Conservation (phyloP, 2,113 vertebrate species). For the Erpornis zantholeuca region DNA sequence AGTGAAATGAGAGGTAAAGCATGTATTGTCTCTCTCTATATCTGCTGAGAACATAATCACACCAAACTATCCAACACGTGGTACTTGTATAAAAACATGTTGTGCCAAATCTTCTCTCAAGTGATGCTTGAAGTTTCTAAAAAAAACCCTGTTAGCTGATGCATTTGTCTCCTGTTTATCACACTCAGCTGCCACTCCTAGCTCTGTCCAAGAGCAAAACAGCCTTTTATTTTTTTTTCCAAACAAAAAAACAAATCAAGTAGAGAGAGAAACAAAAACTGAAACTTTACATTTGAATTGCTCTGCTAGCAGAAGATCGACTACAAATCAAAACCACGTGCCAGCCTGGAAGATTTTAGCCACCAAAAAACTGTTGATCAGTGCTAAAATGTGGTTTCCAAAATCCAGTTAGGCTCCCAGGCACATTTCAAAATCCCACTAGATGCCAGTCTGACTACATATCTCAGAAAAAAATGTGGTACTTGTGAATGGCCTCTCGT, state of each 20-base stretch:
- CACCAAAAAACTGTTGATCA: not conserved
- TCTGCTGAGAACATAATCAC: constrained; percentile 27
- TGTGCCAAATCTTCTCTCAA: constrained; percentile 55
- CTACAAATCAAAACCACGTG: constrained; percentile 46
- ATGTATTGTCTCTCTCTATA: not conserved
- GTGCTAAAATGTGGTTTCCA: not conserved
- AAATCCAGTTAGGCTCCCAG: constrained; percentile 9
- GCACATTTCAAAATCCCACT: constrained; percentile 45
- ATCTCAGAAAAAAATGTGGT: constrained; percentile 18
- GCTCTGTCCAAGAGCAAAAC: constrained; percentile 26
- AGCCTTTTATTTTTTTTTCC: not conserved
- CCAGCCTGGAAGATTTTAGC: constrained; percentile 21
- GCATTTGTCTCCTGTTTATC: constrained; percentile 40
- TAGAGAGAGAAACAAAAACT: not conserved
- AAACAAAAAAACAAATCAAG: not conserved
- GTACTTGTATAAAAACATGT: constrained; percentile 39
- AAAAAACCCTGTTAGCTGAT: constrained; percentile 18
- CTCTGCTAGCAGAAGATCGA: not conserved
- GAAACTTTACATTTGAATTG: constrained; percentile 11
- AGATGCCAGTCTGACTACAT: constrained; percentile 52
- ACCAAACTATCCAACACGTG: constrained; percentile 22
- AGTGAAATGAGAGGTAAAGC: not conserved
- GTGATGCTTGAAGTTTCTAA: constrained; percentile 52
- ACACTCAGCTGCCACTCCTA: constrained; percentile 47
- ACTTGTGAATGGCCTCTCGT: not conserved